Conservation (phyloP, 2,888 invertebrate species). For the Dromius quadrimaculatus region DNA sequence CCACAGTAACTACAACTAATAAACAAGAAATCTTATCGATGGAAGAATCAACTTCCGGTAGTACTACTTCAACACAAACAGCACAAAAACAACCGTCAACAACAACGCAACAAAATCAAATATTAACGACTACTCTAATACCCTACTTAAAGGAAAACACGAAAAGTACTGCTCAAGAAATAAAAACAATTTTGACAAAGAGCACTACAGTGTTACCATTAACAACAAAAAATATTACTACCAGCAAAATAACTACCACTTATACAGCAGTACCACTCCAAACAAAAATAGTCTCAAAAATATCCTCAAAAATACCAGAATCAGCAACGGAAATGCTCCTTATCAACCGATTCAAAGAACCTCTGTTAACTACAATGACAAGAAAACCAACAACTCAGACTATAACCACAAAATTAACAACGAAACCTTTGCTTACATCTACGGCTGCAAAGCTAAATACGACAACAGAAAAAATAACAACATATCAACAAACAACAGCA, state of each 20-base stretch:
- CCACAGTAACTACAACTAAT: slow-evolving; percentile 16
- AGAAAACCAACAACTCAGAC: slow-evolving; percentile 22
- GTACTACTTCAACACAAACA: not conserved
- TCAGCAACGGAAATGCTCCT: slow-evolving; percentile 10
- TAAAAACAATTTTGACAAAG: slow-evolving; percentile 15
- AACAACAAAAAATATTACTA: not conserved
- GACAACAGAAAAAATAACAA: slow-evolving; percentile 5
- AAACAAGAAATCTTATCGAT: slow-evolving; percentile 33
- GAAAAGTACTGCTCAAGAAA: slow-evolving; percentile 13
- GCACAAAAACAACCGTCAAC: slow-evolving; percentile 28
- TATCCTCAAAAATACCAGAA: slow-evolving; percentile 24
- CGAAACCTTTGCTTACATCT: slow-evolving; percentile 4
- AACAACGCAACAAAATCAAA: slow-evolving; percentile 23
- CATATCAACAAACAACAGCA: slow-evolving; percentile 9
- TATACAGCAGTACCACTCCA: not conserved
- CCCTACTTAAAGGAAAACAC: slow-evolving; percentile 22
- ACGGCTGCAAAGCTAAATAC: not conserved
- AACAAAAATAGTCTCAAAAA: slow-evolving; percentile 18
- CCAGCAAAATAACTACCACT: not conserved
- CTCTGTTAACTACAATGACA: slow-evolving; percentile 15
- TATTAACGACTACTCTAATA: slow-evolving; percentile 32
- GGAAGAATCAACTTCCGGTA: slow-evolving; percentile 19
- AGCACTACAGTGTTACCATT: slow-evolving; percentile 4
- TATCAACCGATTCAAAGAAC: slow-evolving; percentile 12
- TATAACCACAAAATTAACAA: not conserved